Conservation (phyloP, 2,797 vertebrate genomes). For the Gymnothorax reevesii region DNA sequence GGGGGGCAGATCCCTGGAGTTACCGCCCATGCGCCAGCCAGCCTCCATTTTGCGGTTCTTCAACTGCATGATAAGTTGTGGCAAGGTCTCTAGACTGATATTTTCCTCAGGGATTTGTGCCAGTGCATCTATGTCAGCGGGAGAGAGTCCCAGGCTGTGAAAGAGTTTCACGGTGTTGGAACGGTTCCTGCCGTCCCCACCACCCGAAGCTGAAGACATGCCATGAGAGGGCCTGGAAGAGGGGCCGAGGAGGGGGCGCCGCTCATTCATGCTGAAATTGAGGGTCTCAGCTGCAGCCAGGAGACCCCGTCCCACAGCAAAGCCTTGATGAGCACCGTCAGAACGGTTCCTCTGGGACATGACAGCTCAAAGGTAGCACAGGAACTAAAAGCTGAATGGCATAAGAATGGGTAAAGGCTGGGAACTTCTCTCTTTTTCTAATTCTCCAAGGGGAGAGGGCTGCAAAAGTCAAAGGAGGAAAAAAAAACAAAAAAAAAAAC, state of each 20-base stretch:
- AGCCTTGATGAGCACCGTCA: slow-evolving; percentile 68
- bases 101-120: slow-evolving; percentile 76
- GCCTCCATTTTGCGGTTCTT: slow-evolving; percentile 70
- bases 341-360: slow-evolving; percentile 75
- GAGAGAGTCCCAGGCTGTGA: slow-evolving; percentile 76
- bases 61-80: slow-evolving; percentile 75
- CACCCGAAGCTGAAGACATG: slow-evolving; percentile 56
- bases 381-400: slow-evolving; percentile 31
- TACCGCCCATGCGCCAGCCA: slow-evolving; percentile 50
- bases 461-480: slow-evolving; percentile 23
- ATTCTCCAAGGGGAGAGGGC: slow-evolving; percentile 39
- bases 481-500: slow-evolving; percentile 48
- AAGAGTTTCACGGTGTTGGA: slow-evolving; percentile 79
- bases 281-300: slow-evolving; percentile 75
- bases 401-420: slow-evolving; percentile 54
- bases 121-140: slow-evolving; percentile 73
- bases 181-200: slow-evolving; percentile 58
- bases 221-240: slow-evolving; percentile 59
- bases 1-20: slow-evolving; percentile 46
- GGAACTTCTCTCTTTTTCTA: slow-evolving; percentile 18
- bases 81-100: slow-evolving; percentile 77
- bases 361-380: slow-evolving; percentile 40
- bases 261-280: slow-evolving; percentile 72
- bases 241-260: slow-evolving; percentile 52
- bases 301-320: slow-evolving; percentile 73